Percentiles rank a stretch among this genome's conserved stretches.
Conservation (phyloP, 2,888 invertebrate genomes). For the Melanargia galathea region DNA sequence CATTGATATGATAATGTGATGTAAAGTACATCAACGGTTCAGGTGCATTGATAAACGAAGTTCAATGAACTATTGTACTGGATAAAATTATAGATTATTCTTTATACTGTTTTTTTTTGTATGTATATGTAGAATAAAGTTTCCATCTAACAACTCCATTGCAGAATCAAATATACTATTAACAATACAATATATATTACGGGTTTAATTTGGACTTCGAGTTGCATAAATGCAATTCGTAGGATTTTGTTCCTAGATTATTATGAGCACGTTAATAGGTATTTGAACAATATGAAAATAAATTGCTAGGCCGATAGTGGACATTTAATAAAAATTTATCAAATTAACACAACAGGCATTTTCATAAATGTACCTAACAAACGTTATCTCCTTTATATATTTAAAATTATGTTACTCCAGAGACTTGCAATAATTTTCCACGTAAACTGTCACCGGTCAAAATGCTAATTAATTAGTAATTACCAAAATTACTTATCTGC, state of each 20-base stretch:
- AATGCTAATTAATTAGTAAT: conserved; percentile 34
- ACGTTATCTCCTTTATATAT: conserved; percentile 17
- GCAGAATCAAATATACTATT: background rate
- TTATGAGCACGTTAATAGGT: background rate
- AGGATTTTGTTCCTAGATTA: background rate
- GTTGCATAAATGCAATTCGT: background rate
- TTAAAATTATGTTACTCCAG: conserved; percentile 26
- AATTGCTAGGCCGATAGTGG: conserved; percentile 1
- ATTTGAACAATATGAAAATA: background rate
- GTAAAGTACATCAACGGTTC: conserved; percentile 1
- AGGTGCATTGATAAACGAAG: conserved; percentile 24
- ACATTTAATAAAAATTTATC: background rate
- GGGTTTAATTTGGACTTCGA: background rate
- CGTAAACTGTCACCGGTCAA: conserved; percentile 27
- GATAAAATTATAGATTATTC: background rate
- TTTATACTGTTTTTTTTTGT: background rate
- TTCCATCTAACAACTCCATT: background rate
- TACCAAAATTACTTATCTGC: no score
- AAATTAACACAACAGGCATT: conserved; percentile 7
- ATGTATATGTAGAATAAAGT: background rate
- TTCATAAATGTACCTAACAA: conserved; percentile 9
- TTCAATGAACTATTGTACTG: conserved; percentile 30
- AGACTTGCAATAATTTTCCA: conserved; percentile 35
- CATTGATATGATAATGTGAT: conserved; percentile 17
- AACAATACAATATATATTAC: background rate